These are phyloP conservation scores for Thera britannica DNA, from an alignment of 2,888 invertebrate genomes.

Conservation along the genomic window DNA sequence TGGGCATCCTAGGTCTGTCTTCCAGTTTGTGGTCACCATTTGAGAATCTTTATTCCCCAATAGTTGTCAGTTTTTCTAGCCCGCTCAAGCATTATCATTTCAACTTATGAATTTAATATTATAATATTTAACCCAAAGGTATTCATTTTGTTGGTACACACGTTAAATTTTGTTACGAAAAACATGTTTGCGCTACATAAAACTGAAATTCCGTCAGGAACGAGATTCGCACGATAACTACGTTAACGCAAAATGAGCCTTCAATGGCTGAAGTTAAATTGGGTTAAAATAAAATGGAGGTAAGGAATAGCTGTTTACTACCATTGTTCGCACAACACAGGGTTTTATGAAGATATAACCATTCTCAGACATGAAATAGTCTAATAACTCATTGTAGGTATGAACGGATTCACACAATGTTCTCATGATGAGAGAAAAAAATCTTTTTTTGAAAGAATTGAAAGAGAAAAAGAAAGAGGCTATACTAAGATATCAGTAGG, in stretches of 20 bases:
- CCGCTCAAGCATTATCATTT: too few relatives aligned
- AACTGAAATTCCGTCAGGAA: conserved; percentile 49
- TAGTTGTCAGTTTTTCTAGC: too few relatives aligned
- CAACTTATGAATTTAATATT: too few relatives aligned
- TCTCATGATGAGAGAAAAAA: too few relatives aligned
- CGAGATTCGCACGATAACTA: conserved; percentile 62
- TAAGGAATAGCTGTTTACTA: conserved; percentile 61
- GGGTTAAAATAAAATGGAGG: conserved; percentile 71
- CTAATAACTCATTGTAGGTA: neutral
- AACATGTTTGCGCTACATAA: conserved; percentile 33
- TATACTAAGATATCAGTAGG: too few relatives aligned
- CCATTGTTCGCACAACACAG: conserved; percentile 48
- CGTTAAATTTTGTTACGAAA: conserved; percentile 28
- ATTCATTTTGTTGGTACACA: neutral
- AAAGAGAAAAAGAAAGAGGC: too few relatives aligned
- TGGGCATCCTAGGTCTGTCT: too few relatives aligned
- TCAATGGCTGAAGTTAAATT: conserved; percentile 79
- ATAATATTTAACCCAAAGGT: too few relatives aligned
- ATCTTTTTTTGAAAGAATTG: too few relatives aligned
- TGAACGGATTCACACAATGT: neutral
- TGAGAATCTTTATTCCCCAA: too few relatives aligned
- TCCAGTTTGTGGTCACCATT: too few relatives aligned
- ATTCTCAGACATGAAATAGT: conserved; percentile 2
- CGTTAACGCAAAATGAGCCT: conserved; percentile 73
- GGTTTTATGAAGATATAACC: conserved; percentile 32